A percentile compares a stretch with the other conserved stretches of the same genome.
Conservation (phyloP, 2,113 vertebrate species). For the Serinus canaria region DNA sequence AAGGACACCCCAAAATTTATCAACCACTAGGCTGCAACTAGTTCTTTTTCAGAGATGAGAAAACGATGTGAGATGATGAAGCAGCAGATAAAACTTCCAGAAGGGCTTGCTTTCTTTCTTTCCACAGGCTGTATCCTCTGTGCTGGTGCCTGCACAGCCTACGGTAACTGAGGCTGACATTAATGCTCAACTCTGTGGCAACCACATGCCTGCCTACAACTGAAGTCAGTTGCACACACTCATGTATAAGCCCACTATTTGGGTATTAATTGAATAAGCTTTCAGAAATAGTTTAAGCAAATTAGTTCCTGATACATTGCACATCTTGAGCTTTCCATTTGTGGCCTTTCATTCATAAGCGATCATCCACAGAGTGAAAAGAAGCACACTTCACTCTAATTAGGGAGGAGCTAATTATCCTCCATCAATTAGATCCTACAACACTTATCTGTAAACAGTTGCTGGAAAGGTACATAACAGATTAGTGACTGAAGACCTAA, state of each 20-base stretch:
- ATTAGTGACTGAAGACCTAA: constrained; percentile 71
- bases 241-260: neutral
- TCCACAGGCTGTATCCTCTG: neutral
- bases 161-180: neutral
- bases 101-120: neutral
- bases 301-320: constrained; percentile 60
- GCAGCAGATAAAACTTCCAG: neutral
- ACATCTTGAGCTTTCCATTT: constrained; percentile 57
- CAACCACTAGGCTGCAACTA: neutral
- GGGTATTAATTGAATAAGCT: constrained; percentile 69
- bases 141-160: neutral
- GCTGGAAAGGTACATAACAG: constrained; percentile 67
- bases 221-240: neutral
- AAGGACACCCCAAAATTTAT: neutral
- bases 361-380: constrained; percentile 60
- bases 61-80: neutral
- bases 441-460: constrained; percentile 73
- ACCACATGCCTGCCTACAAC: constrained; percentile 19
- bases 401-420: constrained; percentile 72
- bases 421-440: constrained; percentile 70
- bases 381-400: constrained; percentile 67
- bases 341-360: constrained; percentile 65
- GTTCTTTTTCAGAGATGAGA: neutral
- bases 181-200: constrained; percentile 24
- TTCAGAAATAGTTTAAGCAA: constrained; percentile 71